phyloP scores from a whole-genome alignment of 2,797 vertebrate genomes.

The Bovichtus diacanthus region DNA sequence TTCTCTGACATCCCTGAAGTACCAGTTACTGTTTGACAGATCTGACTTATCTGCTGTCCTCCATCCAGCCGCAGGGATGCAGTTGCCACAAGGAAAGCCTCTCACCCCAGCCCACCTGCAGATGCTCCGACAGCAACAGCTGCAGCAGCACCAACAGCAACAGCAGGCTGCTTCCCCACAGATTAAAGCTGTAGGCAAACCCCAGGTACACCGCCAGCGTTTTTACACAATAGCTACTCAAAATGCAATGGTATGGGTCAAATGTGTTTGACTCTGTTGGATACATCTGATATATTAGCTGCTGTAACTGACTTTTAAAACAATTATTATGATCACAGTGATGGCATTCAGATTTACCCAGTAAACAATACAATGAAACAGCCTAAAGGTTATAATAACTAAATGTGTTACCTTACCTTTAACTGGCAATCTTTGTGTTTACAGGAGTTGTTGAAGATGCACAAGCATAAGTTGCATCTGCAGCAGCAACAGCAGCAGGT shows the following conservation, averaged over 20 bases:
- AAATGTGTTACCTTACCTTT: neutral
- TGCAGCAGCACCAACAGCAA: slow-evolving; percentile 86
- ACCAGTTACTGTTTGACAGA: neutral
- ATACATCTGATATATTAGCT: neutral
- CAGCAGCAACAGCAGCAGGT: slow-evolving; percentile 87
- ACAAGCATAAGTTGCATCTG: slow-evolving; percentile 94
- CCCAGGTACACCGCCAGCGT: slow-evolving; percentile 83
- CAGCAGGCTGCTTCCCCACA: slow-evolving; percentile 87
- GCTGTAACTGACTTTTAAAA: no score
- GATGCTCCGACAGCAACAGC: slow-evolving; percentile 88
- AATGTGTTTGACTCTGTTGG: neutral
- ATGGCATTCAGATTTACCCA: neutral
- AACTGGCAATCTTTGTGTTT: slow-evolving; percentile 11
- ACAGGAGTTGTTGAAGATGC: slow-evolving; percentile 92
- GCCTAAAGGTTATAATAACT: neutral
- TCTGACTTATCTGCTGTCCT: slow-evolving; percentile 13
- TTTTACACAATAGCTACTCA: neutral
- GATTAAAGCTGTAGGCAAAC: slow-evolving; percentile 89
- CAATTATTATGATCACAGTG: neutral
- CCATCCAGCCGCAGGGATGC: slow-evolving; percentile 83
- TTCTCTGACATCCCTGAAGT: neutral
- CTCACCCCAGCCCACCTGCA: slow-evolving; percentile 88
- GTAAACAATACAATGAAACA: neutral
- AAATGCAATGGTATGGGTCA: neutral
- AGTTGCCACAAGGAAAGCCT: slow-evolving; percentile 84